Conservation (phyloP, 2,113 vertebrate genomes). For the Gracilinanus agilis region DNA sequence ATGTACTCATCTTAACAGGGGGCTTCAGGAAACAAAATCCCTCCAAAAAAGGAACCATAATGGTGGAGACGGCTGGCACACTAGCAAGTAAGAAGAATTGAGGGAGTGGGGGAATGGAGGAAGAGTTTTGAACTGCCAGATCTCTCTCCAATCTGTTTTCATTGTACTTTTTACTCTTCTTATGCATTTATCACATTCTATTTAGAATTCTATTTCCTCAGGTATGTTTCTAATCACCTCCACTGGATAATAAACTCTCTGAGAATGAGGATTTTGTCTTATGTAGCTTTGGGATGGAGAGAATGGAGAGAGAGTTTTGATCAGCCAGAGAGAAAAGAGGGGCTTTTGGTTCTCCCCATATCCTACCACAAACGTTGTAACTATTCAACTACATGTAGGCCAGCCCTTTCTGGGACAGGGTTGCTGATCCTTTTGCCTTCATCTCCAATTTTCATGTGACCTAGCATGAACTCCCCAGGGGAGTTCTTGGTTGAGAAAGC, state of each 20-base stretch:
- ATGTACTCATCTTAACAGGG: background rate
- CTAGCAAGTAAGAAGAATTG: background rate
- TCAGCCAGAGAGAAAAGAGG: background rate
- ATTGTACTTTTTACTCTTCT: background rate
- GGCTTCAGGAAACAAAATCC: background rate
- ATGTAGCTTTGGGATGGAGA: no score
- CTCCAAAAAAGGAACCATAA: background rate
- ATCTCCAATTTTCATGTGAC: background rate
- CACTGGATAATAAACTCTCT: background rate
- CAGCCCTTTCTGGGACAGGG: background rate
- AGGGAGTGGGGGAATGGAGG: background rate
- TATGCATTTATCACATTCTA: background rate
- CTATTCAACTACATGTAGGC: background rate
- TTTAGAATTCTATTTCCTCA: background rate
- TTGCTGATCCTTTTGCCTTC: background rate
- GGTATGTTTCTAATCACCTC: background rate
- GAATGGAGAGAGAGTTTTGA: no score
- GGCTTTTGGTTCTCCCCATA: background rate
- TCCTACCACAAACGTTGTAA: background rate
- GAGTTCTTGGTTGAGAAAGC: background rate
- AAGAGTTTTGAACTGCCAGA: background rate
- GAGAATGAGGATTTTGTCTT: no score
- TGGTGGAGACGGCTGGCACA: background rate
- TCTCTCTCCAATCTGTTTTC: background rate
- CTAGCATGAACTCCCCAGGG: conserved; percentile 17